These are phyloP conservation scores for Hydropsyche betteni DNA, from an alignment of 2,888 invertebrate genomes.

Conservation along the genomic window DNA sequence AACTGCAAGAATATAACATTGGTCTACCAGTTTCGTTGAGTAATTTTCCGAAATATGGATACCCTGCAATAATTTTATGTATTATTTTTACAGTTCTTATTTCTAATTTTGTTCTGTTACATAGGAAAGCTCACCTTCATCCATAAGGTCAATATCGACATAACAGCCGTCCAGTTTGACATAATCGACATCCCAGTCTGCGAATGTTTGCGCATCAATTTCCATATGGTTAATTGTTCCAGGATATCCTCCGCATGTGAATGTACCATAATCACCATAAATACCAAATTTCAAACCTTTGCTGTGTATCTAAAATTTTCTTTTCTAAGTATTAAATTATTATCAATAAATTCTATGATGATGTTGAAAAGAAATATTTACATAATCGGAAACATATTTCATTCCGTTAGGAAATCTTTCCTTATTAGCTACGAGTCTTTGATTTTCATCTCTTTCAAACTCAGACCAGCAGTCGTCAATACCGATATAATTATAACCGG, in stretches of 20 bases:
- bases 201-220: slow-evolving; percentile 77
- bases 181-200: slow-evolving; percentile 82
- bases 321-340: not conserved
- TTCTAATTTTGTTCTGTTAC: not conserved
- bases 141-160: slow-evolving; percentile 68
- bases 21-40: slow-evolving; percentile 79
- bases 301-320: slow-evolving; percentile 68
- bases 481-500: slow-evolving; percentile 69
- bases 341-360: not conserved
- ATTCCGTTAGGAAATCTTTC: slow-evolving; percentile 71
- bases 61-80: slow-evolving; percentile 63
- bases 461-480: slow-evolving; percentile 72
- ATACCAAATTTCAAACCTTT: slow-evolving; percentile 80
- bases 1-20: slow-evolving; percentile 83
- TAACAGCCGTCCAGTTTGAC: slow-evolving; percentile 84
- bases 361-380: slow-evolving; percentile 56
- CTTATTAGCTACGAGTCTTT: slow-evolving; percentile 65
- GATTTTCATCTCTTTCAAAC: slow-evolving; percentile 60
- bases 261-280: slow-evolving; percentile 80
- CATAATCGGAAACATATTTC: slow-evolving; percentile 68
- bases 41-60: slow-evolving; percentile 73
- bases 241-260: slow-evolving; percentile 81
- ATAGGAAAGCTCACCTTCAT: slow-evolving; percentile 55
- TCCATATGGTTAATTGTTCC: slow-evolving; percentile 73
- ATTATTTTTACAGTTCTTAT: not conserved